Percentiles rank a stretch among this genome's conserved stretches.
These are phyloP conservation scores for Metalampra italica DNA, from an alignment of 2,888 invertebrate species.

Conservation along the genomic window DNA sequence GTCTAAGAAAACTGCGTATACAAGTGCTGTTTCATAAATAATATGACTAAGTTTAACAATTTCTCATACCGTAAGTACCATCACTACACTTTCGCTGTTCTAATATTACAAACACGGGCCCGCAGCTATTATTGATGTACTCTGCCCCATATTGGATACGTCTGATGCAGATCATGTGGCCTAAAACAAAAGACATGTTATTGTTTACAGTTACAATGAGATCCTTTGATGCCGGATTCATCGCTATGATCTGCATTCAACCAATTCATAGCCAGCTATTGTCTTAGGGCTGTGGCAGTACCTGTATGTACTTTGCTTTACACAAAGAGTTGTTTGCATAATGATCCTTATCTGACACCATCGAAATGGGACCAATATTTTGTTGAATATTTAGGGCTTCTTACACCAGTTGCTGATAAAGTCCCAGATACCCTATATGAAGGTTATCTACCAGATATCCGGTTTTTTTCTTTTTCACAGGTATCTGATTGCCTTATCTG, in stretches of 20 bases:
- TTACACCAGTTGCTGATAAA: too few relatives aligned
- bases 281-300: conserved; percentile 35
- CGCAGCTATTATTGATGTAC: background rate
- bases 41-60: too few relatives aligned
- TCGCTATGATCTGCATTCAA: conserved; percentile 60
- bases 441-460: too few relatives aligned
- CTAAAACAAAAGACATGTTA: conserved; percentile 46
- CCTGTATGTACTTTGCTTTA: conserved; percentile 23
- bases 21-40: too few relatives aligned
- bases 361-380: conserved; percentile 34
- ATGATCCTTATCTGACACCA: conserved; percentile 46
- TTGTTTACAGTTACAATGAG: conserved; percentile 64
- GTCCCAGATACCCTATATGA: too few relatives aligned
- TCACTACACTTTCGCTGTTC: too few relatives aligned
- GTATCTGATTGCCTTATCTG: too few relatives aligned
- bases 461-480: too few relatives aligned
- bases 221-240: conserved; percentile 56
- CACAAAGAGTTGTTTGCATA: conserved; percentile 64
- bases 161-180: conserved; percentile 26
- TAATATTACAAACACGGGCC: too few relatives aligned
- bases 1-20: too few relatives aligned
- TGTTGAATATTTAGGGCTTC: too few relatives aligned
- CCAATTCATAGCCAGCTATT: conserved; percentile 54
- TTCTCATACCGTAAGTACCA: too few relatives aligned
- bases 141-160: background rate